Conservation (phyloP, 2,113 vertebrate species). For the Hyla sarda region DNA sequence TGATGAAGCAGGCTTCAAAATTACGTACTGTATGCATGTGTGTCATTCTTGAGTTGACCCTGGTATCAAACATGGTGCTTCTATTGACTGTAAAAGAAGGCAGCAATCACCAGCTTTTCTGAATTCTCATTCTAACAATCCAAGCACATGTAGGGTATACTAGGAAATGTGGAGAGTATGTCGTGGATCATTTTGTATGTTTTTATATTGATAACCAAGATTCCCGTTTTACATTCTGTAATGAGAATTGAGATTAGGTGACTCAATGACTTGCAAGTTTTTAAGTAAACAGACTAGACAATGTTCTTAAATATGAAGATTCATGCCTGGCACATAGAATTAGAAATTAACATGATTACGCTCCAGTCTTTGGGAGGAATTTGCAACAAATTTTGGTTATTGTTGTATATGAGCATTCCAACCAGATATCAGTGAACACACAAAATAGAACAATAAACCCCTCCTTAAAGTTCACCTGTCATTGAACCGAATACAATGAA, state of each 20-base stretch:
- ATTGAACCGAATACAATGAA: background rate
- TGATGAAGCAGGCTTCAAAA: conserved; percentile 59
- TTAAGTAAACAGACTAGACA: background rate
- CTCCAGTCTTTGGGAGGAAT: background rate
- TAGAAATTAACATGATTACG: background rate
- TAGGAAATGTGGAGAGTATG: conserved; percentile 18
- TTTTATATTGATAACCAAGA: conserved; percentile 37
- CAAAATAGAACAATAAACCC: background rate
- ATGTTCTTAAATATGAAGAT: background rate
- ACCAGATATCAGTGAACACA: background rate
- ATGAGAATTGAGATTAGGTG: background rate
- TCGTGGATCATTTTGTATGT: conserved; percentile 39
- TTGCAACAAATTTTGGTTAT: background rate
- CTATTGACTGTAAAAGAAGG: background rate
- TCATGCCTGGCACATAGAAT: background rate
- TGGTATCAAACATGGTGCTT: background rate
- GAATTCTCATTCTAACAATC: background rate
- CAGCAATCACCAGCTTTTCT: conserved; percentile 6
- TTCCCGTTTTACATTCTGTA: conserved; percentile 1
- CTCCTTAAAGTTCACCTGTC: background rate
- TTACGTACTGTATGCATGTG: conserved; percentile 59
- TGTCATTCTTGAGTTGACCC: conserved; percentile 53
- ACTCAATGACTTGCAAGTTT: background rate
- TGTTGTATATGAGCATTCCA: background rate
- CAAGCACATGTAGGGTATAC: conserved; percentile 4